Evolutionary conservation across 1,140 invertebrate species (phyloP).

Genomic region (Sogatella furcifera): DNA sequence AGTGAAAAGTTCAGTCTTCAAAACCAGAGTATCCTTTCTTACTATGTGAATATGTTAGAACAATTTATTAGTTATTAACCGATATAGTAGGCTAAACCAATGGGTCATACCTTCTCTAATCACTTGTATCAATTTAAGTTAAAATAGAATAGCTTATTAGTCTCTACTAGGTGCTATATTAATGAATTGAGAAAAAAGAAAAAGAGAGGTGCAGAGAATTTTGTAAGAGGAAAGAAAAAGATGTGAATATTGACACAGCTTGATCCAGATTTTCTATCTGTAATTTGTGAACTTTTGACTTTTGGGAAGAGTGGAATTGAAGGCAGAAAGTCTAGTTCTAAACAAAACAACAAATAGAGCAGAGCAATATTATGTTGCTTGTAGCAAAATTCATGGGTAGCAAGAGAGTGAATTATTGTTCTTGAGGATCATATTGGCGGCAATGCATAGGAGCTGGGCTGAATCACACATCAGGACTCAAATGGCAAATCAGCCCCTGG

Average conservation of each 20-base stretch:
- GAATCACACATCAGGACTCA: not conserved
- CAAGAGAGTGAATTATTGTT: not conserved
- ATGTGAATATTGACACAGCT: not conserved
- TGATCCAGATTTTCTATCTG: not conserved
- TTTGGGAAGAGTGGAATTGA: not conserved
- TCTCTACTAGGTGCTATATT: no score
- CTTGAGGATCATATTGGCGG: not conserved
- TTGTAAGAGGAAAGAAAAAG: not conserved
- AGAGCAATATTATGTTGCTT: not conserved
- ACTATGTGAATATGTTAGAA: no score
- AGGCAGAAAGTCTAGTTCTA: not conserved
- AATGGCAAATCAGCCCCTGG: slow-evolving; percentile 1
- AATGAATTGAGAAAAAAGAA: no score
- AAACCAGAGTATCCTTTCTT: no score
- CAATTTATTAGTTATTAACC: no score
- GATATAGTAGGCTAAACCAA: no score
- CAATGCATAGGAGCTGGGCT: not conserved
- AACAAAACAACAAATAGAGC: not conserved
- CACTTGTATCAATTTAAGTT: no score
- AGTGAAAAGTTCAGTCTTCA: no score
- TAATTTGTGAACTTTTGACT: not conserved
- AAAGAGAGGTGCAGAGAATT: no score
- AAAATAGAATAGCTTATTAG: no score
- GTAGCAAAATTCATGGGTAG: not conserved
- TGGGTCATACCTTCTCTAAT: no score